A percentile compares a stretch with the other conserved stretches of the same genome.
These are phyloP conservation scores for Blastobasis adustella DNA, from an alignment of 2,888 invertebrate species.

Conservation along the genomic window DNA sequence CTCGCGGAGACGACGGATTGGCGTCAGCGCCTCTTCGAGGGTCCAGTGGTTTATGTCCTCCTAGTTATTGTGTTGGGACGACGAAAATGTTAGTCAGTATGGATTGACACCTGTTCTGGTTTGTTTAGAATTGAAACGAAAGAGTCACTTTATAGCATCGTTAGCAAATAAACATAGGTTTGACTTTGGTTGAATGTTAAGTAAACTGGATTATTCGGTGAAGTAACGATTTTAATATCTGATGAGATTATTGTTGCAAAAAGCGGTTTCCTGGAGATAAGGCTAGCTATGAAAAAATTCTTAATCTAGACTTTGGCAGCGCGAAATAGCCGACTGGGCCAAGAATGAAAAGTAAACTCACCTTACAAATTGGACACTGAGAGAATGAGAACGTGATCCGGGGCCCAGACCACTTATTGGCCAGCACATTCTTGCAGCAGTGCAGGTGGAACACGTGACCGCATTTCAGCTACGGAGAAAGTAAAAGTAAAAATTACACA, in stretches of 20 bases:
- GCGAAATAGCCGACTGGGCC: no score
- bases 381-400: conserved; percentile 97
- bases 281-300: no score
- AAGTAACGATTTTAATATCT: no score
- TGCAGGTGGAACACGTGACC: conserved; percentile 97
- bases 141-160: no score
- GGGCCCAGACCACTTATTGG: conserved; percentile 94
- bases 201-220: no score
- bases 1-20: conserved; percentile 86
- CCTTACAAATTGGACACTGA: conserved; percentile 97
- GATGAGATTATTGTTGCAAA: no score
- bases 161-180: no score
- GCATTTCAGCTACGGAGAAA: conserved; percentile 81
- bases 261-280: no score
- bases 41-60: conserved; percentile 89
- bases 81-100: not conserved
- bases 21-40: conserved; percentile 84
- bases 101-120: no score
- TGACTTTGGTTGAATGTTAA: no score
- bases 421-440: conserved; percentile 89
- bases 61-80: conserved; percentile 35
- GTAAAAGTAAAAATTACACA: conserved; percentile 13
- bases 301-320: no score
- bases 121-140: no score
- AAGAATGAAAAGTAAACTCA: conserved; percentile 35